Evolutionary conservation across 2,888 invertebrate species (phyloP), one percentile per base, ranked within the genome.

Genomic region (Strigamia maritima): DNA sequence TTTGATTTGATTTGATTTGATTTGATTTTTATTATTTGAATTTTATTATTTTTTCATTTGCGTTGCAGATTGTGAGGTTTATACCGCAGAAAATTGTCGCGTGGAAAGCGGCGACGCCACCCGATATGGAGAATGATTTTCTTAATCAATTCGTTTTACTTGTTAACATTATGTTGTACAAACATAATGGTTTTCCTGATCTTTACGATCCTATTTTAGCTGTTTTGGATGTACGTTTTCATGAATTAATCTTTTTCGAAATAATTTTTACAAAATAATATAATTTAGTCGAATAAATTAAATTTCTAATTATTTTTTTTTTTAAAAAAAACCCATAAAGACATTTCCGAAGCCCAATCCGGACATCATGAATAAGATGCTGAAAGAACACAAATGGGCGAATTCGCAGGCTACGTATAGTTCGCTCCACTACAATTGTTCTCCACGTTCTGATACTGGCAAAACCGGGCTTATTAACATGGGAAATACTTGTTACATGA

Each of bases 401-500:
- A 81, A 81, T 3, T 82, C 83, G 79, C 22, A 54, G n/a, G 81
- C 83, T 81, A 84, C 83, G 81, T 54, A 12, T 76, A 26, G 26
- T 79, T n/a, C 12, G 12, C n/a, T 24, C 4, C 49, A 24, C 8
- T 26, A 40, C 12, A 35, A 76, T 28, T 75, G 35, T 24, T 10
- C 28, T 2, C 19, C 60, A 6, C 76, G 65, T 6, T 84, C 85
- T n/a, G 84, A 84, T 60, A 84, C 85, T 40, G 85, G 85, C 89
- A 91, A 87, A 81, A 92, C 93, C 4, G 94, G 94, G 1, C 88
- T 95, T 26, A 89, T 90, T 54, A 95, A 95, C 87, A 88, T 94
- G 60, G 94, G 94, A 35, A 95, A 94, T 84, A 94, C 94, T 0
- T 95, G 95, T 85, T 95, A 94, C 83, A 92, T 94, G 92, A 95